Evolutionary conservation across 2,797 vertebrate species (phyloP), one percentile per base, ranked within the genome.

Genomic region (Peromyscus aztecus): DNA sequence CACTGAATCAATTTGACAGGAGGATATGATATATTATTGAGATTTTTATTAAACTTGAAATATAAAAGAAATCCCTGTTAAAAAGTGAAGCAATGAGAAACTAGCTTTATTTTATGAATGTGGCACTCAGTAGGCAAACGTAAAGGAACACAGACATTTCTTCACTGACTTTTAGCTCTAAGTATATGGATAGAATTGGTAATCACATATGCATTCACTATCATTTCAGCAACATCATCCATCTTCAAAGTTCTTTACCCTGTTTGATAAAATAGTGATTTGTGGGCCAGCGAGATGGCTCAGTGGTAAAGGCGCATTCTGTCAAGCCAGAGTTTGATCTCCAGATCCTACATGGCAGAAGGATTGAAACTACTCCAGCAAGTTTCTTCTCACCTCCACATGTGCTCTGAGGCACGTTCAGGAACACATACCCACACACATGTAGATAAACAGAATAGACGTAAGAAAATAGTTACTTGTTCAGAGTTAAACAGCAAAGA

Each of bases 101-200:
- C 34, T n/a, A 81, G 43, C 85, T 94, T 95, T 81, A 83, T 55
- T 52, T 78, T 31, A 29, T 31, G 37, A 95, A 55, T 83, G 46
- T 91, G 29, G 1, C 16, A 76, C 24, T 82, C 3, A 92, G 27
- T 31, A 31, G 24, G 63, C 67, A 88, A n/a, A 75, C 89, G 86
- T 80, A 40, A 7, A 95, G 92, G 57, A 76, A 87, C 27, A 55
- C 71, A 89, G 76, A 61, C 80, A 76, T 87, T 94, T 90, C 2
- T 40, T 73, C 4, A 71, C 77, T 94, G 55, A 67, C 43, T 94
- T 94, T 96, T 91, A 63, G 81, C 61, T 94, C 10, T 94, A 73
- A 78, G 69, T 73, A 75, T 2, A 75, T 93, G 57, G 75, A 34
- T 76, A 63, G 65, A 13, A 4, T 21, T 94, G n/a, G 67, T 55